phyloP scores from a whole-genome alignment of 2,113 vertebrate species.

The Variabilichromis moorii region DNA sequence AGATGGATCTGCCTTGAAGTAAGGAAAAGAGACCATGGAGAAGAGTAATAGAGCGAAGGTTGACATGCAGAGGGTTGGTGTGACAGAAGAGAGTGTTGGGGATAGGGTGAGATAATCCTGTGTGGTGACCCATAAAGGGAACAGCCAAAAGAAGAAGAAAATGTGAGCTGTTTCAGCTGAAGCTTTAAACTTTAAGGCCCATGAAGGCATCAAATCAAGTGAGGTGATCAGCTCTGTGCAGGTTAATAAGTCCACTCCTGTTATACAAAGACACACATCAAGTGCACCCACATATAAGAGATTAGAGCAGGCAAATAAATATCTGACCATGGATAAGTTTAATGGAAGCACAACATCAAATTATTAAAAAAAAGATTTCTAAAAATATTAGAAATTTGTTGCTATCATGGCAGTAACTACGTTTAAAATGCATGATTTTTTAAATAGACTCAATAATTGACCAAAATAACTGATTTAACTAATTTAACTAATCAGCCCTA shows the following conservation, averaged over 20 bases:
- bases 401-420: accelerated
- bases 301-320: accelerated
- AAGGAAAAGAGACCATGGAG: not conserved
- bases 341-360: not conserved
- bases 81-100: accelerated
- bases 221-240: not conserved
- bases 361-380: not conserved
- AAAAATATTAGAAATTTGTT: not conserved
- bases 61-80: not conserved
- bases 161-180: not conserved
- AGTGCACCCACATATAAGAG: not conserved
- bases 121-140: not conserved
- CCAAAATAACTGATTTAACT: not conserved
- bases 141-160: not conserved
- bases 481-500: accelerated
- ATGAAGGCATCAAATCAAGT: not conserved
- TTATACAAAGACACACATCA: not conserved
- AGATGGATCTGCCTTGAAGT: not conserved
- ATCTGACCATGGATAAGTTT: accelerated
- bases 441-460: not conserved
- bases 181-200: not conserved
- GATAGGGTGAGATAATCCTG: accelerated
- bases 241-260: not conserved
- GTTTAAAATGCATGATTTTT: not conserved
- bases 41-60: not conserved